A percentile compares a stretch with the other conserved stretches of the same genome.
These are phyloP conservation scores for Scyliorhinus canicula DNA, from an alignment of 2,797 vertebrate genomes.

Conservation along the genomic window DNA sequence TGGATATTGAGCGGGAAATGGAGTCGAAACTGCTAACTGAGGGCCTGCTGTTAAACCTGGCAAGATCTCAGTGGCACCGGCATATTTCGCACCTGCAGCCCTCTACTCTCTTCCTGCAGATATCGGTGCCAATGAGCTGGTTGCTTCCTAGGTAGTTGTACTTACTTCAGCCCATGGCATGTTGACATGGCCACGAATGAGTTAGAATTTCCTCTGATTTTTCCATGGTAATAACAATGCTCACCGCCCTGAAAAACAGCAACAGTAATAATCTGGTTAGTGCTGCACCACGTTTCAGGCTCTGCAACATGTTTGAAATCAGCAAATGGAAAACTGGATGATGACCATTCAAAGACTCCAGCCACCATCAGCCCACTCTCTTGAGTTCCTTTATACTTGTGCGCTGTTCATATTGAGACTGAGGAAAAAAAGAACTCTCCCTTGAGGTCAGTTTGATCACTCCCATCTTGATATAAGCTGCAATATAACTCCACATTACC, in stretches of 20 bases:
- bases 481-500: neutral
- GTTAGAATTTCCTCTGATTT: constrained; percentile 60
- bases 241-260: constrained; percentile 55
- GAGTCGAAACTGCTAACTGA: neutral
- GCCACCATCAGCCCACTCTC: neutral
- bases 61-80: neutral
- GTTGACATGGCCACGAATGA: constrained; percentile 87
- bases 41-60: neutral
- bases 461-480: neutral
- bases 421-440: neutral
- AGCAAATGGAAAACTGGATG: neutral
- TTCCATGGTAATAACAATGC: constrained; percentile 92
- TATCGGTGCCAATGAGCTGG: neutral
- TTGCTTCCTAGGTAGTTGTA: constrained; percentile 18
- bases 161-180: constrained; percentile 84
- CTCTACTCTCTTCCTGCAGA: neutral
- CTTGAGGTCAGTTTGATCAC: neutral
- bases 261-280: neutral
- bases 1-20: neutral
- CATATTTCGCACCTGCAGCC: accelerated
- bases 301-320: neutral
- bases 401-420: neutral
- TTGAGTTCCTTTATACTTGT: neutral
- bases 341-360: neutral
- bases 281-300: too few relatives aligned